Base-by-base conservation (phyloP, 2,888 invertebrate species). In the Dastarcus helophoroides region DNA sequence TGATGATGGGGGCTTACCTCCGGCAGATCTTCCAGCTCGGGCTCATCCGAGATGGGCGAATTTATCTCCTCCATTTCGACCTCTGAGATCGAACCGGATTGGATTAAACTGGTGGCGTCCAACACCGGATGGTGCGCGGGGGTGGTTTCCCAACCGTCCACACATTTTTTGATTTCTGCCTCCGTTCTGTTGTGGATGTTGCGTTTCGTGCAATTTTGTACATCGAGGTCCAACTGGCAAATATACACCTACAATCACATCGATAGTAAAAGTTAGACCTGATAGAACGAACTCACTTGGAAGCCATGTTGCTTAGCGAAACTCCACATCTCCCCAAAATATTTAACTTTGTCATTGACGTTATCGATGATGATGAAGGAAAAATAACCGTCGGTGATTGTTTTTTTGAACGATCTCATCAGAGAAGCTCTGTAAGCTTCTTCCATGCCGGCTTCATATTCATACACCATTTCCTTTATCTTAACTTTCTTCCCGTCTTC, bases 361-460 rank as follows among this genome's bases (percentile, higher is more conserved):
- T 88, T 84, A 61, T 97, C 95, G 23, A 88, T 77, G 54, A 97
- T 86, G 44, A 95, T 79, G 57, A 95, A 91, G 35, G 82, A 76
- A 61, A 91, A 94, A 56, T 83, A 86, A 35, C 88, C 84, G 61
- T 93, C 89, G 5, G 80, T 80, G 3, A 94, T 67, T 14, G 83
- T 88, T 62, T 91, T 86, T 56, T 85, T 90, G 57, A 90, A 91
- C 7, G 89, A 80, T 64, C 89, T 86, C 36, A 84, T 69, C 38
- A 97, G 67, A 31, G 84, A 89, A 39, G 68, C 71, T 44, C 83
- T 62, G 54, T 95, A 97, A 3, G 74, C 69, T 31, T 77, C 73
- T 59, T 94, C 94, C 73, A 80, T 75, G 14, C 69, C 73, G 22
- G 76, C 73, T 48, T 95, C 94, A 60, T 81, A 93, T 56, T 94